phyloP scores from a whole-genome alignment of 2,113 vertebrate species.

The Connochaetes taurinus region DNA sequence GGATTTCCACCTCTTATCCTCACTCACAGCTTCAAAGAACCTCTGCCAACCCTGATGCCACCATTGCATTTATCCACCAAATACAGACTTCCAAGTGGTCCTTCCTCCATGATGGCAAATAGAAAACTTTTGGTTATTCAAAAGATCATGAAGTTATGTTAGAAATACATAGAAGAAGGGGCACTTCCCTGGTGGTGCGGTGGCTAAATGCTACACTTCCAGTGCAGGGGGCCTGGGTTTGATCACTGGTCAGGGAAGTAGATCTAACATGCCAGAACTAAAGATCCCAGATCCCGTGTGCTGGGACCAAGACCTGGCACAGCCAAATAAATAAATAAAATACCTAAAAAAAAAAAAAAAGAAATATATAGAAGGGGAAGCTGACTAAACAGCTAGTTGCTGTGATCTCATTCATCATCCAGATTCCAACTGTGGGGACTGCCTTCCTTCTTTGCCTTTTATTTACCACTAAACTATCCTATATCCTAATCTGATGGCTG shows the following conservation, averaged over 20 bases:
- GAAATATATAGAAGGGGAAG: not conserved
- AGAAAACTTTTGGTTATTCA: not conserved
- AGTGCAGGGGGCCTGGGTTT: not conserved
- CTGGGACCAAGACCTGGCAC: not conserved
- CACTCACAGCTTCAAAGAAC: not conserved
- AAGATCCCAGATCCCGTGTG: not conserved
- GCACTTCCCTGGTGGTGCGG: not conserved
- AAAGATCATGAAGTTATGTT: not conserved
- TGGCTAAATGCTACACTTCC: not conserved
- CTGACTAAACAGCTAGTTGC: not conserved
- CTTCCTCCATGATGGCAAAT: not conserved
- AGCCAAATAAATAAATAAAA: not conserved
- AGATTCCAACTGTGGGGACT: not conserved
- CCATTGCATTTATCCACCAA: not conserved
- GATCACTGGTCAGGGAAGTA: not conserved
- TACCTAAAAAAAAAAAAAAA: accelerated
- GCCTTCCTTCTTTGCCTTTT: not conserved
- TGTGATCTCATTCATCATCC: accelerated
- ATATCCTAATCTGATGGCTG: not conserved
- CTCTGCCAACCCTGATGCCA: not conserved
- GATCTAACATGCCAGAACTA: not conserved
- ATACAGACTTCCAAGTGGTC: not conserved
- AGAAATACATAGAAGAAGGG: not conserved
- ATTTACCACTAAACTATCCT: not conserved
- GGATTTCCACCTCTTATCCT: not conserved